A percentile compares a stretch with the other conserved stretches of the same genome.
Evolutionary conservation across 2,888 invertebrate genomes (phyloP).

Genomic region (Stenichneumon culpator): DNA sequence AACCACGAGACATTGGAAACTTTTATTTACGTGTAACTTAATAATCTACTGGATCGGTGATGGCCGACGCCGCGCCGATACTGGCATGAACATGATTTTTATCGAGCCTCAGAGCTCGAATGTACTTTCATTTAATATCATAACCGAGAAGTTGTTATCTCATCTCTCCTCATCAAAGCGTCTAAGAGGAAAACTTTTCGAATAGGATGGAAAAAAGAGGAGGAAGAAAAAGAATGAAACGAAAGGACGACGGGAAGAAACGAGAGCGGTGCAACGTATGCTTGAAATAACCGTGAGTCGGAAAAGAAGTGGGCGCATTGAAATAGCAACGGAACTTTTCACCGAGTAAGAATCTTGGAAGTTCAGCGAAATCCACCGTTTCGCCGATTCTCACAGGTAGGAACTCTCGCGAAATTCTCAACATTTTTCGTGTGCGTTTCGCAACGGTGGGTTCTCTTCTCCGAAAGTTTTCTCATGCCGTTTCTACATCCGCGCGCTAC

Average conservation of each 20-base stretch:
- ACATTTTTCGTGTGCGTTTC: slow-evolving; percentile 63
- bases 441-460: slow-evolving; percentile 26
- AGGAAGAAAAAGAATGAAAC: slow-evolving; percentile 8
- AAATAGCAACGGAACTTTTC: slow-evolving; percentile 66
- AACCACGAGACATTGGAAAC: too few species aligned
- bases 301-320: slow-evolving; percentile 61
- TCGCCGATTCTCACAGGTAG: slow-evolving; percentile 50
- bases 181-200: slow-evolving; percentile 49
- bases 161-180: slow-evolving; percentile 39
- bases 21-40: too few species aligned
- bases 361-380: slow-evolving; percentile 62
- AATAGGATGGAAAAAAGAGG: slow-evolving; percentile 22
- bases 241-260: slow-evolving; percentile 8
- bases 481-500: slow-evolving; percentile 46
- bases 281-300: slow-evolving; percentile 56
- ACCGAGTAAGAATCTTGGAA: slow-evolving; percentile 47
- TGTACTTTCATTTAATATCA: slow-evolving; percentile 4
- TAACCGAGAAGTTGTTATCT: slow-evolving; percentile 23
- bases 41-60: neutral
- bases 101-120: neutral
- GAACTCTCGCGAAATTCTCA: slow-evolving; percentile 59
- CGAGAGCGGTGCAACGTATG: slow-evolving; percentile 54
- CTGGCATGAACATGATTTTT: neutral
- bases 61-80: neutral
- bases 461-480: slow-evolving; percentile 64